These are phyloP conservation scores for Agonopterix arenella DNA, from an alignment of 2,888 invertebrate genomes.

Conservation along the genomic window DNA sequence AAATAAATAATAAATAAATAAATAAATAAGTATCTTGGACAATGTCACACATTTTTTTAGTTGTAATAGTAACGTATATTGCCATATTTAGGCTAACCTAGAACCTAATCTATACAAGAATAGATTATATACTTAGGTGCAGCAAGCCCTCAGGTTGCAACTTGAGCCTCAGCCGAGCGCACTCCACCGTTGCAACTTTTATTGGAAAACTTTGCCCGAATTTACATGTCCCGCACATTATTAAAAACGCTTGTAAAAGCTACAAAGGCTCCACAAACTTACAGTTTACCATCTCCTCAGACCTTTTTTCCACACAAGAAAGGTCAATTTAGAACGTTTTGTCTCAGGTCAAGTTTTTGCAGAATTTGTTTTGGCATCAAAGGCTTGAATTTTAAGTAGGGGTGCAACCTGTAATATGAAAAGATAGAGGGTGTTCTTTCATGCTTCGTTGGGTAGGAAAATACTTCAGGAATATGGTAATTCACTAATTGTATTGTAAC, in stretches of 20 bases:
- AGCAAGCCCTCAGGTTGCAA: not conserved
- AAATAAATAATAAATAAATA: too few species aligned
- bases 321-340: not conserved
- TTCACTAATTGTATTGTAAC: too few species aligned
- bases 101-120: too few species aligned
- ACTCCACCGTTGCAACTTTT: conserved; percentile 52
- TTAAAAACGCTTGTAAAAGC: conserved; percentile 60
- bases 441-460: too few species aligned
- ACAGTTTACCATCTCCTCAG: not conserved
- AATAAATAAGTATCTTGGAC: too few species aligned
- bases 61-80: too few species aligned
- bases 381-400: conserved; percentile 37
- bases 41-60: too few species aligned
- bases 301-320: not conserved
- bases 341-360: not conserved
- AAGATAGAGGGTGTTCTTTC: too few species aligned
- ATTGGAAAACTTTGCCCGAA: conserved; percentile 68
- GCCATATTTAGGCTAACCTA: too few species aligned
- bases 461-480: too few species aligned
- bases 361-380: conserved; percentile 17
- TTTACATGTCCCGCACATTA: conserved; percentile 57
- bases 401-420: too few species aligned
- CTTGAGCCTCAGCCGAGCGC: conserved; percentile 11
- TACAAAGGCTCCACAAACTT: conserved; percentile 16
- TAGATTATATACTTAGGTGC: too few species aligned